Conservation (phyloP, 2,797 vertebrate species). For the Sphenodon punctatus region DNA sequence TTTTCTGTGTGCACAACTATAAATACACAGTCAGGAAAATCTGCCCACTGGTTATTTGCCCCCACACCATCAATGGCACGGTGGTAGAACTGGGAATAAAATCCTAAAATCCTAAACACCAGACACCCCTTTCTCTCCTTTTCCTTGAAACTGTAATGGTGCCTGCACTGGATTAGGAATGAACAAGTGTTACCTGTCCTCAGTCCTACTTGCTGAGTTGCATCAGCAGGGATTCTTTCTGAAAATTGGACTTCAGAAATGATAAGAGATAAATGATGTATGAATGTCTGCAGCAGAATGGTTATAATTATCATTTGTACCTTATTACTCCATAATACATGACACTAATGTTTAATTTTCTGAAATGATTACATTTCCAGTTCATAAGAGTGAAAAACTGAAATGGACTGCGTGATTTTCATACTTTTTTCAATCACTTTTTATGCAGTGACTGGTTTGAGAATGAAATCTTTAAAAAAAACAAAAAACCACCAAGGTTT, state of each 20-base stretch:
- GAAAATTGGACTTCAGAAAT: constrained; percentile 12
- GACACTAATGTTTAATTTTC: neutral
- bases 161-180: neutral
- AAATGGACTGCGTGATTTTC: neutral
- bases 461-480: fast-evolving
- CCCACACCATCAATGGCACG: neutral
- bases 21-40: neutral
- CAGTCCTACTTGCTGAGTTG: neutral
- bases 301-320: neutral
- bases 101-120: neutral
- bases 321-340: neutral
- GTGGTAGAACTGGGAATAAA: neutral
- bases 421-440: neutral
- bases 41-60: neutral
- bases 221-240: neutral
- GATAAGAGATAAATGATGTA: neutral
- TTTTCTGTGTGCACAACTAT: neutral
- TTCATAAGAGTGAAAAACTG: neutral
- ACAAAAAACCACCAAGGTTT: neutral
- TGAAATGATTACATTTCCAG: neutral
- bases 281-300: neutral
- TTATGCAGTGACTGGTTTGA: neutral
- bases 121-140: neutral
- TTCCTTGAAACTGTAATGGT: neutral
- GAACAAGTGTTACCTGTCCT: neutral